Conservation (phyloP, 2,113 vertebrate species). For the Tichodroma muraria region DNA sequence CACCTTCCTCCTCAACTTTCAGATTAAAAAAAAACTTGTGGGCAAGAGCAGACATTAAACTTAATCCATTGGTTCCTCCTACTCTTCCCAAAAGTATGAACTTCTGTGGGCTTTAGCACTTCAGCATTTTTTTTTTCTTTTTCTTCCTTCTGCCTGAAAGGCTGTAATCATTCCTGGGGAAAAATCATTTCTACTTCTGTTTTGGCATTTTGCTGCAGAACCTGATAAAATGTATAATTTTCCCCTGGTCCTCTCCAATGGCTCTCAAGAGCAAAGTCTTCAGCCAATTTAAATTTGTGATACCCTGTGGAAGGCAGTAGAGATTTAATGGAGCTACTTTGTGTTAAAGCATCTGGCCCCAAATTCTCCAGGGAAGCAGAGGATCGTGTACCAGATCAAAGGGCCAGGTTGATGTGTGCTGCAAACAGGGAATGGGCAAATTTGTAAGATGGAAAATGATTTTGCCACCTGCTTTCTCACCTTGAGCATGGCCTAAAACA, state of each 20-base stretch:
- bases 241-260: neutral
- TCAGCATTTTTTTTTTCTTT: neutral
- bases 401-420: neutral
- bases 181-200: neutral
- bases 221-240: neutral
- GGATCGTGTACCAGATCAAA: slow-evolving; percentile 28
- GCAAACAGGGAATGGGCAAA: slow-evolving; percentile 16
- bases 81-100: neutral
- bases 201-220: neutral
- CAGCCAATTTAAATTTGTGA: neutral
- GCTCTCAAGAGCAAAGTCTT: neutral
- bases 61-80: neutral
- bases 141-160: neutral
- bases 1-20: neutral
- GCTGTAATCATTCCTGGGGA: neutral
- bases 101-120: neutral
- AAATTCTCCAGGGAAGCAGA: slow-evolving; percentile 28
- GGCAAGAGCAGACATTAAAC: neutral
- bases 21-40: neutral
- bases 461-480: slow-evolving; percentile 47
- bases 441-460: slow-evolving; percentile 15
- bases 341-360: slow-evolving; percentile 44
- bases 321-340: slow-evolving; percentile 23
- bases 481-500: slow-evolving; percentile 15
- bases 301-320: neutral